These are phyloP conservation scores for Epirrita christyi DNA, from an alignment of 2,888 invertebrate genomes.

Conservation along the genomic window DNA sequence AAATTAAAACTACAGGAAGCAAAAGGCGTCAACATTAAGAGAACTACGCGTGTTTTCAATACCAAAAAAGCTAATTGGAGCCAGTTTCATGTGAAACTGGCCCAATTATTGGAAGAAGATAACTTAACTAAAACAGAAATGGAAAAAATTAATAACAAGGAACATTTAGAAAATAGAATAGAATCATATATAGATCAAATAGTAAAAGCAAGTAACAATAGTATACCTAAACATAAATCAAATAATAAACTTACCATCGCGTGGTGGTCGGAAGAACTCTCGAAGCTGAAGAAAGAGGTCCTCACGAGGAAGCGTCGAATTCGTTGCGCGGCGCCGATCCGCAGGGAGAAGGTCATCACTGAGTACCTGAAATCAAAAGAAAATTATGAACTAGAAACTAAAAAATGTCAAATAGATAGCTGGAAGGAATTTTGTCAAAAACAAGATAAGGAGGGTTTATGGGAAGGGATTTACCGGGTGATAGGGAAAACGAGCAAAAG, in stretches of 20 bases:
- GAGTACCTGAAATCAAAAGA: constrained; percentile 32
- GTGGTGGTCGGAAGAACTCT: constrained; percentile 18
- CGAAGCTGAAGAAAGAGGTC: constrained; percentile 22
- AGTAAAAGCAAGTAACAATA: not conserved
- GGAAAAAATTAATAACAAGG: not conserved
- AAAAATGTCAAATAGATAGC: constrained; percentile 11
- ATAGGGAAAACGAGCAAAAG: constrained; percentile 1
- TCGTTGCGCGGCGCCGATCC: constrained; percentile 9
- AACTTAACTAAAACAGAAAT: constrained; percentile 1
- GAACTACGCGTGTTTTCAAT: no score
- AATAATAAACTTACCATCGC: not conserved
- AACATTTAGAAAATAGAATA: constrained; percentile 2
- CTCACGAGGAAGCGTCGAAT: constrained; percentile 23
- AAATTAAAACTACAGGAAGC: constrained; percentile 17
- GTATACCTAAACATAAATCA: constrained; percentile 4
- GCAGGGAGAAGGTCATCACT: constrained; percentile 15
- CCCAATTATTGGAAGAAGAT: constrained; percentile 5
- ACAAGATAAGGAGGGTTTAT: not conserved
- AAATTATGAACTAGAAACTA: constrained; percentile 23
- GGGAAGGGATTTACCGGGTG: constrained; percentile 15
- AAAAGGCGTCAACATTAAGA: constrained; percentile 1
- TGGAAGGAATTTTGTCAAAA: constrained; percentile 11
- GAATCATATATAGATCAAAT: constrained; percentile 7
- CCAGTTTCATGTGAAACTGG: not conserved
- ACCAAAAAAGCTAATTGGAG: not conserved